Evolutionary conservation across 2,113 vertebrate genomes (phyloP), one percentile per base, ranked within the genome.

Genomic region (Sylvia atricapilla): DNA sequence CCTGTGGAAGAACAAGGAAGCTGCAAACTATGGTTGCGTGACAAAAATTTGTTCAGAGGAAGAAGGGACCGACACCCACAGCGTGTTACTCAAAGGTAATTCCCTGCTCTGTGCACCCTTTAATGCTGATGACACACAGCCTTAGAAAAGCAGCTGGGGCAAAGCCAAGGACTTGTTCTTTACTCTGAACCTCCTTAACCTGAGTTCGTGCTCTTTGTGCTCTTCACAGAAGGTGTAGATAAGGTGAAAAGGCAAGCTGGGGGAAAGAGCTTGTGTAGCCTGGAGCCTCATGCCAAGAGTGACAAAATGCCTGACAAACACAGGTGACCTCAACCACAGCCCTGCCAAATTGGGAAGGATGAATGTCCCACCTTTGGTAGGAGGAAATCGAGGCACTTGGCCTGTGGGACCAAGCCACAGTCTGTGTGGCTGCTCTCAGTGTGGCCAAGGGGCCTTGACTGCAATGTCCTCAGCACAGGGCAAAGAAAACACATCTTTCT

Each of bases 81-180:
- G 28, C 11, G 23, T 46, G 23, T 46, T 49, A 24, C 24, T 18
- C 46, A 50, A 58, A 84, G 84, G 79, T 74, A 59, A 44, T 78
- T 72, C 24, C 76, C 39, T 4, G 27, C 44, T 89, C 35, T 1
- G 33, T 27, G 35, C 16, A 7, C 13, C 16, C 0, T 35, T 52
- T 2, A 0, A 0, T 7, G 12, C 7, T 6, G 13, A 27, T 7
- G 16, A 21, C 10, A 18, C 0, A 0, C 25, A 4, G 20, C 47
- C 30, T 16, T 13, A 8, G 46, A 39, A 41, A 46, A 75, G 56
- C 60, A 39, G 3, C 21, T 35, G 78, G 1, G 28, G 10, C 7
- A 27, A 67, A 86, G 31, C 31, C n/a, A 4, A 2, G 10, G 44
- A 23, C 19, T 10, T 19, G 30, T 30, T 46, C 35, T 56, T 76